Evolutionary conservation across 2,888 invertebrate species (phyloP).

Genomic region (Eledona agricola): DNA sequence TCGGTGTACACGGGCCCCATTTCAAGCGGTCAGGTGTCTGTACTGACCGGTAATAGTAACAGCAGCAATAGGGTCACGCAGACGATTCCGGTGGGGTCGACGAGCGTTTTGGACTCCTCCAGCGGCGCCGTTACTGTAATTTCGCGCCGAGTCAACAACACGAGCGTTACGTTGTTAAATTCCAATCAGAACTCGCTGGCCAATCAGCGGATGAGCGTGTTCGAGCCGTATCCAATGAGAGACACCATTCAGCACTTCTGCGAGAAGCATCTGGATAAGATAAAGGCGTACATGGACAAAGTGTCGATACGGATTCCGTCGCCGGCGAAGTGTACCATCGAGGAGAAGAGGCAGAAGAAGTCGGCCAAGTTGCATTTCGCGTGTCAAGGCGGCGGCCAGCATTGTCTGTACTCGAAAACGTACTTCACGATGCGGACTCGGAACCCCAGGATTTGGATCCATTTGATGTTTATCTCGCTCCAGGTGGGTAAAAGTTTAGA

Average conservation of each 20-base stretch:
- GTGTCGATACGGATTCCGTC: conserved; percentile 85
- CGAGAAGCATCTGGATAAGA: conserved; percentile 92
- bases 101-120: conserved; percentile 39
- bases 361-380: conserved; percentile 88
- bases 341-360: conserved; percentile 88
- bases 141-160: conserved; percentile 72
- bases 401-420: conserved; percentile 86
- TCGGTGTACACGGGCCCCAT: conserved; percentile 58
- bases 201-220: conserved; percentile 77
- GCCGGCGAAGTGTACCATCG: conserved; percentile 92
- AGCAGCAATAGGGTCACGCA: conserved; percentile 57
- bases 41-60: conserved; percentile 53
- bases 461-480: conserved; percentile 93
- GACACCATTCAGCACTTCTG: conserved; percentile 95
- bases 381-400: conserved; percentile 83
- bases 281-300: conserved; percentile 90
- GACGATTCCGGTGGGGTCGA: conserved; percentile 57
- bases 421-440: conserved; percentile 82
- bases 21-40: conserved; percentile 59
- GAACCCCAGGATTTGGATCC: conserved; percentile 90
- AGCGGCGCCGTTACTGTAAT: conserved; percentile 68
- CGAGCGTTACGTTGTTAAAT: conserved; percentile 80
- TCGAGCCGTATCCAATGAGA: conserved; percentile 90
- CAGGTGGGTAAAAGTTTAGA: conserved; percentile 66
- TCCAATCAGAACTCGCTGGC: conserved; percentile 61